Base-by-base conservation (phyloP, 2,113 vertebrate genomes). In the Setophaga coronata region DNA sequence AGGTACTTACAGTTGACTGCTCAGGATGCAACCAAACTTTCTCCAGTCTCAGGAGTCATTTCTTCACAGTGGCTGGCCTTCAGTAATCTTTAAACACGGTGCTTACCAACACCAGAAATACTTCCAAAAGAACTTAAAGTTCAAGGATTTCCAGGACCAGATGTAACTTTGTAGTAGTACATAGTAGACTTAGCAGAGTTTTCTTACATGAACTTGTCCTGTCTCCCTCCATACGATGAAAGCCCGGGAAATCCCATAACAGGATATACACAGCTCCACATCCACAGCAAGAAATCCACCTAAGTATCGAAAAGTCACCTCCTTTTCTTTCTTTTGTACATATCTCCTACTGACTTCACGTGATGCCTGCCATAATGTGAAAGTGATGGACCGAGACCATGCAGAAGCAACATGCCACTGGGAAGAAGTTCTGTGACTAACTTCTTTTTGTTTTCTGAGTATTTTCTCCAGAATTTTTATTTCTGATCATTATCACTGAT, bases 81-180 rank as follows among this genome's bases (percentile, higher is more conserved):
- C 57, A 57, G 16, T 25, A 7, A 38, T 21, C 26, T 78, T 82
- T n/a, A 38, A 56, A 57, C 14, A 13, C 0, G 2, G 4, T 33
- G 8, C 18, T 53, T 8, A 33, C n/a, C 36, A 34, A 61, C 45
- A 26, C 17, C 21, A 61, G 26, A 77, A 77, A 10, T 4, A 0
- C 2, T 71, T 42, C 21, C 8, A 19, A 47, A 82, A n/a, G 14
- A 17, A 17, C 3, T 17, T 70, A 2, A 2, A 2, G 2, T 34
- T 67, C 38, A 38, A 53, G 7, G 12, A 61, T 76, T 87, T 71
- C 29, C 56, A 51, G 9, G 20, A 13, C 12, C 17, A 45, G 18
- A 24, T 21, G 4, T 23, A 54, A 60, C 15, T 50, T 81, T 47
- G 2, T 61, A 24, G 12, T 24, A 24, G 8, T 9, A 28, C 19